A percentile compares a stretch with the other conserved stretches of the same genome.
Conservation (phyloP, 2,888 invertebrate genomes). For the Congeria kusceri region DNA sequence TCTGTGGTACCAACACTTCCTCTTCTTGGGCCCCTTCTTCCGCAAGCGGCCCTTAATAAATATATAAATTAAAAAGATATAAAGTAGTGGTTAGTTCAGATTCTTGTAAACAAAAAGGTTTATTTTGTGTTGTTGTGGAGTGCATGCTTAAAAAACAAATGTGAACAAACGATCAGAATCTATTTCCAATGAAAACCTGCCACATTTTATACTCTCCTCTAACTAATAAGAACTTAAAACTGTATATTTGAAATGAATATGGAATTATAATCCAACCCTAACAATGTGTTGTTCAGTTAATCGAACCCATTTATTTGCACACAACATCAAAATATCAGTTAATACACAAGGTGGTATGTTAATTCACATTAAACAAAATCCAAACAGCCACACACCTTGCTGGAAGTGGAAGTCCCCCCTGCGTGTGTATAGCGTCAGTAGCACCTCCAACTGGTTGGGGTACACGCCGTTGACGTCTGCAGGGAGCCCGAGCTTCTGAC, state of each 20-base stretch:
- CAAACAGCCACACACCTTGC: conserved; percentile 56
- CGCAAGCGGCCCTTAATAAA: conserved; percentile 69
- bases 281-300: too few relatives aligned
- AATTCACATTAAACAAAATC: background rate
- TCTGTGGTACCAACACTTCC: conserved; percentile 59
- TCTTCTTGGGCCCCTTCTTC: conserved; percentile 67
- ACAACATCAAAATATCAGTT: background rate
- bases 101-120: too few relatives aligned
- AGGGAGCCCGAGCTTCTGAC: conserved; percentile 59
- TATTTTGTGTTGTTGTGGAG: too few relatives aligned
- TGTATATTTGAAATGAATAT: too few relatives aligned
- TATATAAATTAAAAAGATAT: background rate
- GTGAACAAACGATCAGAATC: too few relatives aligned
- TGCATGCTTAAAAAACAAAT: too few relatives aligned
- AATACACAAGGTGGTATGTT: background rate
- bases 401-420: conserved; percentile 74
- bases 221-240: too few relatives aligned
- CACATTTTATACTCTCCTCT: too few relatives aligned
- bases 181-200: too few relatives aligned
- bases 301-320: background rate
- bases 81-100: background rate
- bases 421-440: conserved; percentile 65
- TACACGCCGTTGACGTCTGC: conserved; percentile 61
- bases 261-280: too few relatives aligned
- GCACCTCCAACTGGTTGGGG: conserved; percentile 61